Base-by-base conservation (phyloP, 2,888 invertebrate species). In the Noctuana brunneofusca region DNA sequence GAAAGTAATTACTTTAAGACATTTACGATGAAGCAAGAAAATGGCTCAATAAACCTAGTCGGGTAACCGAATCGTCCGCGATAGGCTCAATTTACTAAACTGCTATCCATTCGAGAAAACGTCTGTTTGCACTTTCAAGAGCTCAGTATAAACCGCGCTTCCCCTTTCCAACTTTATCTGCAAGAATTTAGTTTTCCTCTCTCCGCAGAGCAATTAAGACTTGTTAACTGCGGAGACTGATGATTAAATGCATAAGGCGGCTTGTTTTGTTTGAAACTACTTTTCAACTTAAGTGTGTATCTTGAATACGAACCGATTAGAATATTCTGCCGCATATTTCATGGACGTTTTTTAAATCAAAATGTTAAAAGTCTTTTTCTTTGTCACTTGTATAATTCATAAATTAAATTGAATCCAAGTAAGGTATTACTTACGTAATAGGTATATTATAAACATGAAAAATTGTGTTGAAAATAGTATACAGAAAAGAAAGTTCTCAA, bases 1-100 rank as follows among this genome's bases (percentile, higher is more conserved):
- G 83, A 83, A 86, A 87, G 86, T 87, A 88, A 89, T 89, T 87
- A 86, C 86, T 81, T 75, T 71, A 80, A 78, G 82, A 86, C 84
- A 86, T 88, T 89, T 87, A 88, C 84, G 87, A 87, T 79, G 83
- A 75, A 79, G 79, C 79, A 81, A 79, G 84, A 81, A 82, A 86
- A 86, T 81, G 80, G 83, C 84, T 84, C 86, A 86, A 88, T 89
- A 87, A 87, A 89, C 86, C 86, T 87, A 86, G 83, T 80, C 74
- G 81, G 80, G 81, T 81, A 83, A 83, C 86, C 84, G 80, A 86
- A 75, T 76, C 81, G 81, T 85, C 84, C 81, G 83, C 62, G 63
- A 67, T 65, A 65, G 58, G 62, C 59, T 63, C 65, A 77, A 79
- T 83, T 81, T 83, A 80, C 30, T 63, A 56, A 63, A 63, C 63